These are phyloP conservation scores for Notodonta dromedarius DNA, from an alignment of 2,888 invertebrate genomes.

Conservation along the genomic window DNA sequence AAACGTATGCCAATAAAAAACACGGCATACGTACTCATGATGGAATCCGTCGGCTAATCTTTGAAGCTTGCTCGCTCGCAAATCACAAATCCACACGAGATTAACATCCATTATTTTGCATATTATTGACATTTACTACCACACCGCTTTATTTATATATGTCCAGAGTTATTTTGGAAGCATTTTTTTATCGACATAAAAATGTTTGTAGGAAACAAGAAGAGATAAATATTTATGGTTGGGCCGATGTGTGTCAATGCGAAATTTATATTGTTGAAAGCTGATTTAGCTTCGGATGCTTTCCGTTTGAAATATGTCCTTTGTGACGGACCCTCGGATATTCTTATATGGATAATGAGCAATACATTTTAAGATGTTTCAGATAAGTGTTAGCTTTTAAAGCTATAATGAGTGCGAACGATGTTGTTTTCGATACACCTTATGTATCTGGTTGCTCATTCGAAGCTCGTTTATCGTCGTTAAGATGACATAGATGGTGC, in stretches of 20 bases:
- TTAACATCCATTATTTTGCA: conserved; percentile 83
- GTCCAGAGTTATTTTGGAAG: conserved; percentile 80
- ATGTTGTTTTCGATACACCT: conserved; percentile 39
- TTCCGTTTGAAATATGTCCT: conserved; percentile 67
- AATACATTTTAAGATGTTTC: conserved; percentile 44
- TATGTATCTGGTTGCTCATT: conserved; percentile 28
- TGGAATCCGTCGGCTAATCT: conserved; percentile 71
- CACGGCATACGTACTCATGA: conserved; percentile 35
- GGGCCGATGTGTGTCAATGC: conserved; percentile 79
- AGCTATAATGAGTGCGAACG: conserved; percentile 26
- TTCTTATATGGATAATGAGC: conserved; percentile 57
- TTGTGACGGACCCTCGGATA: conserved; percentile 59
- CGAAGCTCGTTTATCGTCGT: conserved; percentile 42
- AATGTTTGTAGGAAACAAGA: conserved; percentile 80
- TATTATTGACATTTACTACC: conserved; percentile 84
- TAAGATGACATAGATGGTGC: conserved; percentile 43
- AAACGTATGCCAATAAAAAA: conserved; percentile 16
- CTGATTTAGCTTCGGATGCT: conserved; percentile 69
- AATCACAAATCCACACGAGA: conserved; percentile 76
- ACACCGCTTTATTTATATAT: conserved; percentile 77
- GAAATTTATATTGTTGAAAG: conserved; percentile 75
- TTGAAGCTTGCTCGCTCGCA: conserved; percentile 73
- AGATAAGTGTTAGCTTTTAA: conserved; percentile 37
- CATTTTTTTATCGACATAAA: conserved; percentile 80
- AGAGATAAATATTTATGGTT: conserved; percentile 74